Evolutionary conservation across 1,140 invertebrate species (phyloP).

Genomic region (Drosophila bocki): DNA sequence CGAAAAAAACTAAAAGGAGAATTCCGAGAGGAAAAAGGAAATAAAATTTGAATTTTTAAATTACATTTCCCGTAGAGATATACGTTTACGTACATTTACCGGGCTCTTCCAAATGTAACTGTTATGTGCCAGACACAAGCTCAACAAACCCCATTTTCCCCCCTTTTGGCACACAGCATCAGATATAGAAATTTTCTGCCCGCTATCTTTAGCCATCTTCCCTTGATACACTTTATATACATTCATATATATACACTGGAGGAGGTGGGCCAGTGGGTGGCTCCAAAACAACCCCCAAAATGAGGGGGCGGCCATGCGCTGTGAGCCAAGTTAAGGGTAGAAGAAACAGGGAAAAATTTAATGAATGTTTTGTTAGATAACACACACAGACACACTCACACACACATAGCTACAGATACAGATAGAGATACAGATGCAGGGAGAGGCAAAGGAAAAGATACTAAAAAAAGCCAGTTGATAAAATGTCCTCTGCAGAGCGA

Average conservation of each 20-base stretch:
- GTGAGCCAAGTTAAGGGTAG: conserved; percentile 59
- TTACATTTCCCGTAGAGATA: conserved; percentile 70
- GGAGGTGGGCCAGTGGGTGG: conserved; percentile 24
- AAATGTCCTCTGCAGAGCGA: conserved; percentile 20
- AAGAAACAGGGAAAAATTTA: conserved; percentile 68
- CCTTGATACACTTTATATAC: conserved; percentile 42
- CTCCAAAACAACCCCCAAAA: conserved; percentile 76
- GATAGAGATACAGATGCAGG: conserved; percentile 29
- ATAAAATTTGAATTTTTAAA: conserved; percentile 83
- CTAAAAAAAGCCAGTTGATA: conserved; percentile 26
- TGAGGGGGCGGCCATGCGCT: conserved; percentile 50
- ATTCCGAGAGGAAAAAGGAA: conserved; percentile 5
- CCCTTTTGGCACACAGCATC: conserved; percentile 56
- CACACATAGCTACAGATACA: conserved; percentile 44
- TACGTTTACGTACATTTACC: conserved; percentile 2
- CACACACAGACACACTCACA: conserved; percentile 39
- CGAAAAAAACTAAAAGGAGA: neutral
- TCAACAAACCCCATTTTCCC: conserved; percentile 30
- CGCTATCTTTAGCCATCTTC: conserved; percentile 78
- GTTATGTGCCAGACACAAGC: conserved; percentile 63
- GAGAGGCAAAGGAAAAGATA: conserved; percentile 13
- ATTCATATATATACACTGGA: neutral
- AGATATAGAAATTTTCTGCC: conserved; percentile 82
- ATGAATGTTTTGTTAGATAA: conserved; percentile 84
- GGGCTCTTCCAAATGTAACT: conserved; percentile 66